Evolutionary conservation across 2,797 vertebrate genomes (phyloP).

Genomic region (Schizothorax lantsangensis): DNA sequence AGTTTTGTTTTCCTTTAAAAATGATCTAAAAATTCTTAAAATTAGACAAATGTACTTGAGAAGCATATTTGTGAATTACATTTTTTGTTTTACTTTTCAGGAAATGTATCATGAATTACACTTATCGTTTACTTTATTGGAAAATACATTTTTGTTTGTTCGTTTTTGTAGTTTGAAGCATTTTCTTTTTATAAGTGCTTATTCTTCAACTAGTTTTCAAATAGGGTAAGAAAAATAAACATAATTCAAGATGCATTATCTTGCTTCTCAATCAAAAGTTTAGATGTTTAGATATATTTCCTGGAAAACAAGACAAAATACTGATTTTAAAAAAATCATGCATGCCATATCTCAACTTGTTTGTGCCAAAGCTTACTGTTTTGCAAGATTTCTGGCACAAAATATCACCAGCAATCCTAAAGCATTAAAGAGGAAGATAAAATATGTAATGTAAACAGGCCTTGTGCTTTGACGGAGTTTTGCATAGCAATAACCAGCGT

Average conservation of each 20-base stretch:
- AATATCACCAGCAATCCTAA: neutral
- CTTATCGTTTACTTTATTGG: neutral
- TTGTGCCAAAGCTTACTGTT: neutral
- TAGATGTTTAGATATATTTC: neutral
- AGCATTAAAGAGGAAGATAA: neutral
- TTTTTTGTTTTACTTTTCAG: neutral
- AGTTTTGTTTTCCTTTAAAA: neutral
- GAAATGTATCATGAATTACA: neutral
- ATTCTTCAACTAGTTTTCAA: neutral
- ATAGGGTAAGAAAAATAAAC: too few relatives aligned
- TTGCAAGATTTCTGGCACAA: conserved; percentile 13
- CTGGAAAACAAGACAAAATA: neutral
- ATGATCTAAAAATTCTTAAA: neutral
- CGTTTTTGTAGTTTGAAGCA: neutral
- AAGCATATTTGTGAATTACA: neutral
- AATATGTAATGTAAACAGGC: neutral
- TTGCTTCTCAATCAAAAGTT: neutral
- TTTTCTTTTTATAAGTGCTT: neutral
- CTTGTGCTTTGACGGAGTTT: neutral
- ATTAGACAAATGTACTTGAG: neutral
- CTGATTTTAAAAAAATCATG: neutral
- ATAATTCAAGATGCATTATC: neutral
- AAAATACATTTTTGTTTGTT: neutral
- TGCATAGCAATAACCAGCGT: neutral
- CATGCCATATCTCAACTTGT: neutral